Conservation (phyloP, 2,113 vertebrate genomes). For the Ophthalmolycus amberensis region DNA sequence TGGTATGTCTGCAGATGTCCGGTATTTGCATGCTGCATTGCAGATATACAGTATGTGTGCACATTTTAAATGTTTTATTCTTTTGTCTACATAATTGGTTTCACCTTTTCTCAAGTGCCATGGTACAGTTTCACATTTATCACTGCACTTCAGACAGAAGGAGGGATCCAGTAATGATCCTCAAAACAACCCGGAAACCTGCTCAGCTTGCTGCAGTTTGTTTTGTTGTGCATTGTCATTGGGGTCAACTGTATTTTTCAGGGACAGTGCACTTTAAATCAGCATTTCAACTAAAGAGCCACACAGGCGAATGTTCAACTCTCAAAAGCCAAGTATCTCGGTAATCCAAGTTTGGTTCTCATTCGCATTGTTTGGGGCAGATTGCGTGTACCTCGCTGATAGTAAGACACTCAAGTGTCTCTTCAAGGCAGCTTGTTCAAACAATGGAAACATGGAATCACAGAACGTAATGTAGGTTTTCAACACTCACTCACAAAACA, state of each 20-base stretch:
- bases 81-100: constrained; percentile 24
- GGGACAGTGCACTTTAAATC: constrained; percentile 56
- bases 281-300: constrained; percentile 46
- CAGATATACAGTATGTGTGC: constrained; percentile 4
- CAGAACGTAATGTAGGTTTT: not conserved
- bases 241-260: constrained; percentile 41
- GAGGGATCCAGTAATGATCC: constrained; percentile 24
- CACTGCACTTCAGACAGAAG: not conserved
- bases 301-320: constrained; percentile 45
- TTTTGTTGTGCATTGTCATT: constrained; percentile 65
- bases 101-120: constrained; percentile 9
- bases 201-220: constrained; percentile 9
- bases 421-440: not conserved
- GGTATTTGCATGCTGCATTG: constrained; percentile 11
- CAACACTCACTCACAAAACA: not conserved
- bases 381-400: constrained; percentile 26
- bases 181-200: constrained; percentile 23
- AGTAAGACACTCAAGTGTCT: constrained; percentile 9
- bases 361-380: constrained; percentile 17
- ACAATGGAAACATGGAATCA: constrained; percentile 8
- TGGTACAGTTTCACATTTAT: not conserved
- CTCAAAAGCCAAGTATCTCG: constrained; percentile 45
- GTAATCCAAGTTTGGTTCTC: constrained; percentile 32
- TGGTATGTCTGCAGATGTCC: not conserved
- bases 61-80: not conserved